These are phyloP conservation scores for Excalfactoria chinensis DNA, from an alignment of 2,113 vertebrate species.

Conservation along the genomic window DNA sequence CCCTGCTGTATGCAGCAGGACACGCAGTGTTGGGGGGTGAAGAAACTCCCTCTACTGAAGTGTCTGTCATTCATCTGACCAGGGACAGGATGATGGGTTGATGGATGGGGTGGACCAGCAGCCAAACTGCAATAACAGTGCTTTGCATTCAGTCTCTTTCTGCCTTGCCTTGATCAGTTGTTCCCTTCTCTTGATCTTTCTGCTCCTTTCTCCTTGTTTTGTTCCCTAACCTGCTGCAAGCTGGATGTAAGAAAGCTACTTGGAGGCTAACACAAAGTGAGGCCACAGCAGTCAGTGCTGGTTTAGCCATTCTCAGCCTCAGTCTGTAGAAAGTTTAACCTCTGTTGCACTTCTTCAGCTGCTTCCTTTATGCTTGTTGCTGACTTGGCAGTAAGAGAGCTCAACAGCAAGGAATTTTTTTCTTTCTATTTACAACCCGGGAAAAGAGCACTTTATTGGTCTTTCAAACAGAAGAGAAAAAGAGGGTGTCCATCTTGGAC, in stretches of 20 bases:
- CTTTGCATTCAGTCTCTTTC: background rate
- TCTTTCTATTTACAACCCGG: constrained; percentile 25
- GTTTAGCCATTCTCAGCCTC: background rate
- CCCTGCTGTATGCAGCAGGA: background rate
- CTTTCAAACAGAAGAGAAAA: background rate
- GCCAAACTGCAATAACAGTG: background rate
- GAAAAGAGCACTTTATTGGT: background rate
- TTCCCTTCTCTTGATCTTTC: background rate
- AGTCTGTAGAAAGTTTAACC: background rate
- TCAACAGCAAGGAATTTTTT: background rate
- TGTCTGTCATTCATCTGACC: background rate
- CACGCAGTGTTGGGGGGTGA: background rate
- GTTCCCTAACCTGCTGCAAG: background rate
- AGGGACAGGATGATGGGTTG: background rate
- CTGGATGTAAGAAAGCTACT: background rate
- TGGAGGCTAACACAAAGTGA: background rate
- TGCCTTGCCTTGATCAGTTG: background rate
- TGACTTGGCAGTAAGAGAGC: constrained; percentile 1
- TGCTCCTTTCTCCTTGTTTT: background rate
- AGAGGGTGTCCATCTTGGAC: constrained; percentile 27
- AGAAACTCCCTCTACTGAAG: background rate
- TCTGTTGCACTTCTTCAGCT: background rate
- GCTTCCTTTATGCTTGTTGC: background rate
- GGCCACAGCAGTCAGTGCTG: background rate
- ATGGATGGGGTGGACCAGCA: background rate